Evolutionary conservation across 2,888 invertebrate species (phyloP), one percentile per base, ranked within the genome.

Genomic region (Melipona beecheii): DNA sequence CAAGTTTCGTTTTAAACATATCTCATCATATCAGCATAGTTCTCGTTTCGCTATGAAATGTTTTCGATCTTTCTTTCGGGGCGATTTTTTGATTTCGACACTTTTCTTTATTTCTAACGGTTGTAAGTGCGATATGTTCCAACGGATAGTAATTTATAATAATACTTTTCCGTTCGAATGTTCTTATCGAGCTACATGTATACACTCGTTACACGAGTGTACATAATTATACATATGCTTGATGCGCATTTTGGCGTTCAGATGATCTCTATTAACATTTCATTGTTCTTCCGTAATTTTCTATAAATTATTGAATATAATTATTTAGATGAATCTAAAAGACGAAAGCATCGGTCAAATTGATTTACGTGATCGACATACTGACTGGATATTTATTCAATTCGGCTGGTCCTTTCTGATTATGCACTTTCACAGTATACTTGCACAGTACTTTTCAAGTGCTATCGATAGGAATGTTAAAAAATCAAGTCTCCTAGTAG

Each of bases 91-190:
- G 21, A 27, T 64, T 69, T 76, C 78, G 66, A 77, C 78, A 72
- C 52, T 27, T 43, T 66, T 27, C 60, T 75, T 64, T 43, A 70
- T 58, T 21, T 70, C 66, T 71, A 81, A 69, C 80, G 80, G 68
- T 81, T 84, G 65, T 81, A 87, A 87, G 77, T 89, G 90, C 92
- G 92, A 92, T 92, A 92, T 92, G 92, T 92, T 91, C 88, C 91
- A 91, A 92, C 90, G 88, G 89, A 91, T 92, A 89, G 82, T 90
- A 90, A 83, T 75, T 79, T 64, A 64, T 85, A 84, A 69, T 81
- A 85, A 84, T 87, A 87, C 81, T 88, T 85, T 75, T 85, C 43
- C 78, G 49, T 70, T 78, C 82, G 70, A 88, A 78, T 84, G 72
- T 49, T 70, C 65, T 66, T 54, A 52, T 36, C 64, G 21, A 69